A percentile compares a stretch with the other conserved stretches of the same genome.
These are phyloP conservation scores for Carcina quercana DNA, from an alignment of 2,888 invertebrate genomes.

Conservation along the genomic window DNA sequence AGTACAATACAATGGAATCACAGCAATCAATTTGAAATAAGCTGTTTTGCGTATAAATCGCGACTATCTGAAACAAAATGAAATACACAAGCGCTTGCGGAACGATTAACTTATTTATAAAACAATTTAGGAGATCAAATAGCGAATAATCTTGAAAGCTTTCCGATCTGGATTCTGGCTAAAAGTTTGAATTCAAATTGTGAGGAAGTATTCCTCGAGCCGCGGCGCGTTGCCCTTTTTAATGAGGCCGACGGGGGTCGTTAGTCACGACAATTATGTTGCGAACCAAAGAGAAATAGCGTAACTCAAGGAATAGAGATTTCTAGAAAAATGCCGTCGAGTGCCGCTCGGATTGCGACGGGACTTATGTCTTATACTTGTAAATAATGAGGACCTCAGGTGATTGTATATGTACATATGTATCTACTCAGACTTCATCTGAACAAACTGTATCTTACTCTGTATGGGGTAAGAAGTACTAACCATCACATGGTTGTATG, in stretches of 20 bases:
- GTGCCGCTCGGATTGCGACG: not conserved
- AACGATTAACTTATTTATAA: not conserved
- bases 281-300: not conserved
- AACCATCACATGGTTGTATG: no score
- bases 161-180: not conserved
- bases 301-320: not conserved
- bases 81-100: no score
- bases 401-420: no score
- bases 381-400: no score
- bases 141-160: not conserved
- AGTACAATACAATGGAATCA: no score
- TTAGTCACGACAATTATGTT: constrained; percentile 23
- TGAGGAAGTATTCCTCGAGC: constrained; percentile 23
- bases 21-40: no score
- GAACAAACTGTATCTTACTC: no score
- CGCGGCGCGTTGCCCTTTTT: constrained; percentile 33
- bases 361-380: not conserved
- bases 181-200: no score
- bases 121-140: not conserved
- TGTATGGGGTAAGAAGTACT: no score
- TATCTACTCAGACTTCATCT: no score
- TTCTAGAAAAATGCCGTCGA: not conserved
- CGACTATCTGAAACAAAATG: no score
- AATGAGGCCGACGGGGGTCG: constrained; percentile 40
- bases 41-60: no score